Base-by-base conservation (phyloP, 2,888 invertebrate species). In the Tenthredo amoena region DNA sequence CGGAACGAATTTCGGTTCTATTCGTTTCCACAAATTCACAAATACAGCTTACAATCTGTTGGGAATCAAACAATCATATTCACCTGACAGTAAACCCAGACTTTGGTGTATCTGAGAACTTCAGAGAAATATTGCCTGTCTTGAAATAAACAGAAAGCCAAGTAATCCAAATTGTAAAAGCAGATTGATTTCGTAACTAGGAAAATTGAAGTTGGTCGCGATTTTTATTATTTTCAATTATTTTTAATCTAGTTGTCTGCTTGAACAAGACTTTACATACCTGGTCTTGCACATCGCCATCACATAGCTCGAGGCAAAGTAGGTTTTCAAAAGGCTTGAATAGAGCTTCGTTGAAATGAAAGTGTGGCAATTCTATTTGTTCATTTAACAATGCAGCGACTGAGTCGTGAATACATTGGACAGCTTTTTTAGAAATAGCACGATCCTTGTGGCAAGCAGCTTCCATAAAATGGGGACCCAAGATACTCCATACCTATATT, bases 11-110 rank as follows among this genome's bases (percentile, higher is more conserved):
- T 94, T 99, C 98, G 86, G 97, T 97, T 89, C 98, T 95, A 93
- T 98, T 98, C 0, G 98, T 98, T 93, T 99, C 99, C 0, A 99
- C 99, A 90, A 99, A 98, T 94, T 99, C 99, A 93, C 99, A 99
- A 77, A 99, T 96, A 89, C 98, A 98, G 84, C 98, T 98, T 72
- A 99, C 98, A 89, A 99, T 98, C 97, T 98, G 94, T 40, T 94
- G 94, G 85, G 86, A 76, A 86, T 85, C 26, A 18, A 34, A 72
- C 34, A 34, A 47, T 76, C 21, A 76, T 74, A 26, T 26, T 43
- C 7, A 55, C 7, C 55, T 55, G 1, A 55, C 10, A n/a, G 55
- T n/a, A n/a, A 55, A n/a, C n/a, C 6, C 55, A 55, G 7, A 55
- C 6, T 55, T 15, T 50, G 50, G 50, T 18, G 50, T 5, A 3